Base-by-base conservation (phyloP, 2,113 vertebrate genomes). In the Rhea pennata region DNA sequence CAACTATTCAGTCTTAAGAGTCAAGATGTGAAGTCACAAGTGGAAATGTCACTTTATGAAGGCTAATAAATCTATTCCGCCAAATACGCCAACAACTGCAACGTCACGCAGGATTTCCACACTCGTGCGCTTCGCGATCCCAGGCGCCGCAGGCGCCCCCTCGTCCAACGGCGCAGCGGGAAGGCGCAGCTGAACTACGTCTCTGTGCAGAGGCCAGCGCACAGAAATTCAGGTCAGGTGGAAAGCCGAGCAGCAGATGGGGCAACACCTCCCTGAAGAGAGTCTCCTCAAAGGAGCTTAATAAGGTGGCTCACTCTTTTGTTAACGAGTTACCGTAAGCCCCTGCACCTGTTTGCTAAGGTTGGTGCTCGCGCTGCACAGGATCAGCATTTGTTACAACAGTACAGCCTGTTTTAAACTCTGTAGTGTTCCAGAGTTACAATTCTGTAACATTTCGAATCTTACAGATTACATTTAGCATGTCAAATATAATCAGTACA, bases 101-200 rank as follows among this genome's bases (percentile, higher is more conserved):
- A 51, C 29, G 40, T 6, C 29, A 36, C 36, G 36, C 2, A 1
- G 31, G 29, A 67, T 58, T 44, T 59, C 44, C 61, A 51, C 1
- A 1, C 33, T 31, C 10, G 1, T 0, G 0, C 5, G 13, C 17
- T n/a, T 80, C 66, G 77, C 51, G 8, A 16, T 9, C 48, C 66
- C 46, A 33, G 11, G 9, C n/a, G 15, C 51, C 31, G 62, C 46
- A 61, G 31, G 56, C 53, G 44, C 31, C 33, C 26, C 12, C 24
- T 56, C 31, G 31, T 53, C 36, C 27, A 39, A 36, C 42, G 54
- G 73, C 15, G 4, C 21, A 36, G 50, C 7, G 69, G 31, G 31
- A 23, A 46, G 12, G 6, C 48, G 10, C 14, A 42, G 40, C 29
- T 36, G 29, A 64, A 73, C 29, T 7, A 5, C 46, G 31, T 54